A percentile compares a stretch with the other conserved stretches of the same genome.
Conservation (phyloP, 2,797 vertebrate species). For the Phalanger gymnotis region DNA sequence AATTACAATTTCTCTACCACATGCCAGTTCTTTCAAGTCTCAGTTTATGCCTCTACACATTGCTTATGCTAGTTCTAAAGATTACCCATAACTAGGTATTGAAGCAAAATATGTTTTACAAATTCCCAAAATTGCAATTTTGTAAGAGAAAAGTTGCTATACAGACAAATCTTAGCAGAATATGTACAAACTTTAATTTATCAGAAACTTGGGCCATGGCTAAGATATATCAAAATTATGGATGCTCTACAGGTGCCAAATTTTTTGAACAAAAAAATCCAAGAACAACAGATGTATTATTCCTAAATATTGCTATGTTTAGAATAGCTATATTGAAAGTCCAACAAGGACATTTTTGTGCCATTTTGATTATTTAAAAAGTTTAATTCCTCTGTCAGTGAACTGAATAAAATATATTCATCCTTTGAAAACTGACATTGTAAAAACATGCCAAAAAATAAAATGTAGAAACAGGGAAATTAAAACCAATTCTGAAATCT, state of each 20-base stretch:
- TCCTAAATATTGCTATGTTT: slow-evolving; percentile 70
- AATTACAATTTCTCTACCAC: not conserved
- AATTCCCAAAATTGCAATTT: slow-evolving; percentile 77
- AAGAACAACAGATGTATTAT: slow-evolving; percentile 73
- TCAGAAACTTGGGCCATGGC: slow-evolving; percentile 69
- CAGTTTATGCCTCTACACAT: slow-evolving; percentile 43
- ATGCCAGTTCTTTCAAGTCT: not conserved
- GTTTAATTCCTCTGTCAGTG: slow-evolving; percentile 54
- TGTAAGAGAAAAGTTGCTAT: slow-evolving; percentile 72
- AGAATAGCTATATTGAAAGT: slow-evolving; percentile 65
- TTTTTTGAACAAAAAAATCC: slow-evolving; percentile 70
- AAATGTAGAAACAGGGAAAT: not conserved
- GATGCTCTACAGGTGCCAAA: slow-evolving; percentile 71
- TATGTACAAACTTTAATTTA: slow-evolving; percentile 74
- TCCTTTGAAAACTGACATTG: slow-evolving; percentile 29
- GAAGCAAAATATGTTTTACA: slow-evolving; percentile 75
- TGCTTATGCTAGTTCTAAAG: slow-evolving; percentile 51
- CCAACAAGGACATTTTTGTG: slow-evolving; percentile 48
- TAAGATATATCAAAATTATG: slow-evolving; percentile 75
- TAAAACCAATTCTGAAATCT: not conserved
- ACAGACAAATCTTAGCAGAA: slow-evolving; percentile 75
- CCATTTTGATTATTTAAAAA: slow-evolving; percentile 72
- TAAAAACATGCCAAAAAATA: slow-evolving; percentile 33
- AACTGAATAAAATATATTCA: slow-evolving; percentile 38
- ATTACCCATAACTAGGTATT: slow-evolving; percentile 62